Evolutionary conservation across 2,888 invertebrate genomes (phyloP).

Genomic region (Pedicia rivosa): DNA sequence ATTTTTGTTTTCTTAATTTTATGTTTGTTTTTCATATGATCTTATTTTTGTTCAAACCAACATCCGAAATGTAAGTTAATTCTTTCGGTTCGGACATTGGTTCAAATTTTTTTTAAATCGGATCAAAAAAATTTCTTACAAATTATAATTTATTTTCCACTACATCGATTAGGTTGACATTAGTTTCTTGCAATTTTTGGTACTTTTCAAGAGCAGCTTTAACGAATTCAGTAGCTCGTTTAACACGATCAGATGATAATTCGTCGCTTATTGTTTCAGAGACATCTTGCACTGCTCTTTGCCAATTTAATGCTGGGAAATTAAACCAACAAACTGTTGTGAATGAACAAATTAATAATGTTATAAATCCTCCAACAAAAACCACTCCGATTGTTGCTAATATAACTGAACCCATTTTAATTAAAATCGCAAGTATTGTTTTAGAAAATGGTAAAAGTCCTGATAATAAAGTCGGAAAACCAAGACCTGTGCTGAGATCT

Average conservation of each 20-base stretch:
- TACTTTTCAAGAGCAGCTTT: constrained; percentile 39
- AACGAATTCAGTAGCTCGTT: constrained; percentile 35
- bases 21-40: too few species aligned
- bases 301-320: constrained; percentile 8
- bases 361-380: constrained; percentile 35
- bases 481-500: too few species aligned
- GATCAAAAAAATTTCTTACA: too few species aligned
- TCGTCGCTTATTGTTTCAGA: constrained; percentile 11
- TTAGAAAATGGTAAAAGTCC: constrained; percentile 16
- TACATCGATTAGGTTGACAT: too few species aligned
- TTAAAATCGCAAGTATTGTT: constrained; percentile 24
- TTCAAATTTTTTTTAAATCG: too few species aligned
- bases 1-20: too few species aligned
- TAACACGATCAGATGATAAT: constrained; percentile 38
- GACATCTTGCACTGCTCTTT: neutral
- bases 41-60: too few species aligned
- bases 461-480: constrained; percentile 17
- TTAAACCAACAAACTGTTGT: constrained; percentile 40
- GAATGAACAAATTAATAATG: constrained; percentile 36
- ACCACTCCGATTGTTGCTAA: constrained; percentile 31
- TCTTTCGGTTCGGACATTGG: too few species aligned
- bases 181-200: constrained; percentile 24
- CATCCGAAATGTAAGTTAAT: too few species aligned
- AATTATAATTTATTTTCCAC: too few species aligned
- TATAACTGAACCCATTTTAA: constrained; percentile 31